phyloP scores from a whole-genome alignment of 2,797 vertebrate species.

The Pangasius mekongensis region DNA sequence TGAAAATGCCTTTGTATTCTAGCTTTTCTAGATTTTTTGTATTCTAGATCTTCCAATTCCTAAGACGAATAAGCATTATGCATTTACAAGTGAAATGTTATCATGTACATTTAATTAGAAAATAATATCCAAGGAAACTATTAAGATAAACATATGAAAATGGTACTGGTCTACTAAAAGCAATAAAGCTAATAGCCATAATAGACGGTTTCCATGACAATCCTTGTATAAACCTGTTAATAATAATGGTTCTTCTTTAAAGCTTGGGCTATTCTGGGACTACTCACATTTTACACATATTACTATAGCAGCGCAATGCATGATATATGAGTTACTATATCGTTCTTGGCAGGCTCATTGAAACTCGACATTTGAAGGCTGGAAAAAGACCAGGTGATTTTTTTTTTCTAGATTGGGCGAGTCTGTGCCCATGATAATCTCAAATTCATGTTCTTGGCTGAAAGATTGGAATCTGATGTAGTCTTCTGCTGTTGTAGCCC shows the following conservation, averaged over 20 bases:
- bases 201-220: not conserved
- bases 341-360: conserved; percentile 1
- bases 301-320: not conserved
- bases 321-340: conserved; percentile 13
- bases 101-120: not conserved
- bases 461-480: not conserved
- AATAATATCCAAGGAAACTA: not conserved
- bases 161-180: not conserved
- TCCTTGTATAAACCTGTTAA: not conserved
- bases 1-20: conserved; percentile 32
- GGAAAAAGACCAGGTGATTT: not conserved
- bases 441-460: not conserved
- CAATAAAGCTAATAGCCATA: conserved; percentile 4
- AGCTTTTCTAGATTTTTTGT: not conserved
- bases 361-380: not conserved
- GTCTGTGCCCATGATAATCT: not conserved
- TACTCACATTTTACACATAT: not conserved
- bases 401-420: not conserved
- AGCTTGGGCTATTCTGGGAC: not conserved
- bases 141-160: not conserved
- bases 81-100: conserved; percentile 21
- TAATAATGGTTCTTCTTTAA: not conserved
- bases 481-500: conserved; percentile 1
- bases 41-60: too few species aligned
- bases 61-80: not conserved